Base-by-base conservation (phyloP, 2,113 vertebrate genomes). In the Eurystomus gularis region DNA sequence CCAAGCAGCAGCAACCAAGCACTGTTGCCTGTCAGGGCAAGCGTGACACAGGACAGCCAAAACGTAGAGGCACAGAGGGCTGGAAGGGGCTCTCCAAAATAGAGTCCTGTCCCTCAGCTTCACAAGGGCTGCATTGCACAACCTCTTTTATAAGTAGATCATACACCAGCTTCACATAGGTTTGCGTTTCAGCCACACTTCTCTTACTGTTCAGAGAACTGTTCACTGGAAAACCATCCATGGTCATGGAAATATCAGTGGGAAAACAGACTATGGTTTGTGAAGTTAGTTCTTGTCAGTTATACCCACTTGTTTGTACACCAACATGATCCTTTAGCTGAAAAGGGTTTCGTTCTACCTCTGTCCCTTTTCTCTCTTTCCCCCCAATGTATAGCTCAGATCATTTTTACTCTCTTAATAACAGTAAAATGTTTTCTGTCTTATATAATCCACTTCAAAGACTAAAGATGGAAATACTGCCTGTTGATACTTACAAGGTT, bases 31-130 rank as follows among this genome's bases (percentile, higher is more conserved):
- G 66, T 79, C 65, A 76, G 77, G 62, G 48, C 33, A 70, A 57
- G 52, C 0, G 0, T 35, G 69, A 64, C 13, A 21, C 0, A 0
- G 87, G 82, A 65, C 82, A 94, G 68, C 11, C 46, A n/a, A 49
- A 80, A 61, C 0, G 1, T 2, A 6, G 33, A 68, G 64, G 52
- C 44, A 40, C 9, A 18, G n/a, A 52, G 46, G 25, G 85, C 35
- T 86, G 86, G 33, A 64, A 81, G 23, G 54, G 40, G 54, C 21
- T 44, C 39, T 62, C 82, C 2, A 1, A 71, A 75, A 52, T 7
- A 25, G 21, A 46, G 37, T 28, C 31, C 21, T 33, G 52, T 28
- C 78, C 52, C 76, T 76, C 0, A 0, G 64, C 81, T 28, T 52
- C 5, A 0, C 52, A 49, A 52, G 31, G 65, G 55, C 28, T 62